Percentiles rank a stretch among this genome's conserved stretches.
Evolutionary conservation across 2,888 invertebrate genomes (phyloP).

Genomic region (Cephus spinipes): DNA sequence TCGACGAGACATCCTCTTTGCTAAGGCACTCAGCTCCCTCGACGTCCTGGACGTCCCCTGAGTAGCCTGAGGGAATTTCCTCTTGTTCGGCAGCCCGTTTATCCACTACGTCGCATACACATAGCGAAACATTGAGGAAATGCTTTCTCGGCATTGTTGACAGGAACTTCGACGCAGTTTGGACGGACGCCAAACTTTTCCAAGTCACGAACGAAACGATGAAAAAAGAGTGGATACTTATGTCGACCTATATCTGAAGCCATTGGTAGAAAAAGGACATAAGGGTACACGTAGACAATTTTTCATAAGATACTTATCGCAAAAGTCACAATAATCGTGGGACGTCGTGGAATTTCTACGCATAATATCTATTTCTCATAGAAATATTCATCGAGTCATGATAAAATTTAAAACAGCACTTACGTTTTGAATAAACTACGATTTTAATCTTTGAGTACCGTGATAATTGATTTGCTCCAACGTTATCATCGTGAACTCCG

Average conservation of each 20-base stretch:
- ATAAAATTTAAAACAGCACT: too few relatives aligned
- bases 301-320: not conserved
- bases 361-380: too few relatives aligned
- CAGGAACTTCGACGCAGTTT: not conserved
- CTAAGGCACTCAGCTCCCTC: not conserved
- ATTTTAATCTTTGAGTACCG: too few relatives aligned
- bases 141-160: conserved; percentile 14
- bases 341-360: too few relatives aligned
- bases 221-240: not conserved
- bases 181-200: conserved; percentile 1
- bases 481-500: too few relatives aligned
- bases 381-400: too few relatives aligned
- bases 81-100: conserved; percentile 5
- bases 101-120: not conserved
- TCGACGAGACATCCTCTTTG: not conserved
- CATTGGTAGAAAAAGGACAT: not conserved
- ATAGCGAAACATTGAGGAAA: conserved; percentile 20
- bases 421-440: too few relatives aligned
- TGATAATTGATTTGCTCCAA: too few relatives aligned
- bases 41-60: conserved; percentile 1
- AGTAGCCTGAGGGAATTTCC: not conserved
- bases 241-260: not conserved
- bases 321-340: too few relatives aligned
- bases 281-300: not conserved
- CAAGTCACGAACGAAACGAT: not conserved